phyloP scores from a whole-genome alignment of 2,113 vertebrate genomes.

The Polypterus bichir region DNA sequence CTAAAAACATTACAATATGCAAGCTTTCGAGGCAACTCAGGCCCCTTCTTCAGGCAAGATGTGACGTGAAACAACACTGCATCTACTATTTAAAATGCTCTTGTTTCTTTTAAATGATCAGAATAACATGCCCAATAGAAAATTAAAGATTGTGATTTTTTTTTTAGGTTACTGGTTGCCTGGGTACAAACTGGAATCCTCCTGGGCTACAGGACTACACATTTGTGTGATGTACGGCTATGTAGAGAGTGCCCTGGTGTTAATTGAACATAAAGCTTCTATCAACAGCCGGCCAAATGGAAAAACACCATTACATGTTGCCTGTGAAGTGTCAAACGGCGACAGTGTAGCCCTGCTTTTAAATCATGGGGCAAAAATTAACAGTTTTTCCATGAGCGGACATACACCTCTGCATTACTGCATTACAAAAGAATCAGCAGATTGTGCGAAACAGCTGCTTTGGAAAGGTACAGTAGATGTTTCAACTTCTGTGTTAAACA shows the following conservation, averaged over 20 bases:
- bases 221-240: constrained; percentile 78
- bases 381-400: constrained; percentile 73
- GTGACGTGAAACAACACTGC: too few relatives aligned
- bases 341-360: constrained; percentile 71
- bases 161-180: constrained; percentile 83
- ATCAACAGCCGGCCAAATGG: constrained; percentile 81
- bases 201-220: constrained; percentile 85
- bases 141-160: constrained; percentile 9
- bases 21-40: too few relatives aligned
- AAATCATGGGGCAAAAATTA: constrained; percentile 64
- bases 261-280: constrained; percentile 71
- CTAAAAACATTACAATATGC: too few relatives aligned
- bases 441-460: constrained; percentile 75
- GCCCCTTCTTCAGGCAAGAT: too few relatives aligned
- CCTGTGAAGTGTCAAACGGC: constrained; percentile 62
- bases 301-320: constrained; percentile 87
- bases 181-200: constrained; percentile 78
- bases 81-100: too few relatives aligned
- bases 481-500: neutral
- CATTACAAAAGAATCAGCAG: constrained; percentile 55
- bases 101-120: too few relatives aligned
- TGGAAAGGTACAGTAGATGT: constrained; percentile 60
- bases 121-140: constrained; percentile 1
- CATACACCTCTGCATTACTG: constrained; percentile 78
- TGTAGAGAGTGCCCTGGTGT: constrained; percentile 60